Evolutionary conservation across 2,113 vertebrate genomes (phyloP).

Genomic region (Eretmochelys imbricata): DNA sequence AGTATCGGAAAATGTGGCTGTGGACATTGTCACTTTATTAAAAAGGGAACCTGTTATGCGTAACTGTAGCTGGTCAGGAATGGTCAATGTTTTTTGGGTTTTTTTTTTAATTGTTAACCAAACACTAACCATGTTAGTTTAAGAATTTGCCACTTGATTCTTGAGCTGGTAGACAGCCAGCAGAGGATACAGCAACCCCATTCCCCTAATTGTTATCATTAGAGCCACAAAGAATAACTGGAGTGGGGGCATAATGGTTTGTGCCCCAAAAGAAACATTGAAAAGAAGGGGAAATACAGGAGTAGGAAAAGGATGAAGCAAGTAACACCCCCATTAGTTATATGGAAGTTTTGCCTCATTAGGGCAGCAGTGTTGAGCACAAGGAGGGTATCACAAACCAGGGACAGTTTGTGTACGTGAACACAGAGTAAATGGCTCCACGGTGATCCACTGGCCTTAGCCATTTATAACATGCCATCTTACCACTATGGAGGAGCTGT

Average conservation of each 20-base stretch:
- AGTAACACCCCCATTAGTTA: background rate
- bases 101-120: too few species aligned
- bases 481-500: background rate
- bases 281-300: background rate
- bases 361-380: background rate
- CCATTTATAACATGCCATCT: background rate
- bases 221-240: background rate
- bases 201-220: background rate
- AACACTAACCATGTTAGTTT: background rate
- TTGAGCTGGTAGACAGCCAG: background rate
- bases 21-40: background rate
- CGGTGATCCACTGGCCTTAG: too few species aligned
- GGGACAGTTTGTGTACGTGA: background rate
- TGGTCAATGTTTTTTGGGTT: too few species aligned
- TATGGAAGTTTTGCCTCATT: background rate
- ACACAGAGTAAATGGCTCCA: too few species aligned
- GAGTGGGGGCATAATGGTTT: background rate
- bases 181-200: conserved; percentile 45
- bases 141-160: background rate
- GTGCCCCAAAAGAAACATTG: too few species aligned
- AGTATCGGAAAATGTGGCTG: background rate
- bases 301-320: background rate
- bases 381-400: background rate
- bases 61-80: background rate
- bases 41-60: background rate